Percentiles rank a stretch among this genome's conserved stretches.
Conservation (phyloP, 2,888 invertebrate genomes). For the Catocala sponsa region DNA sequence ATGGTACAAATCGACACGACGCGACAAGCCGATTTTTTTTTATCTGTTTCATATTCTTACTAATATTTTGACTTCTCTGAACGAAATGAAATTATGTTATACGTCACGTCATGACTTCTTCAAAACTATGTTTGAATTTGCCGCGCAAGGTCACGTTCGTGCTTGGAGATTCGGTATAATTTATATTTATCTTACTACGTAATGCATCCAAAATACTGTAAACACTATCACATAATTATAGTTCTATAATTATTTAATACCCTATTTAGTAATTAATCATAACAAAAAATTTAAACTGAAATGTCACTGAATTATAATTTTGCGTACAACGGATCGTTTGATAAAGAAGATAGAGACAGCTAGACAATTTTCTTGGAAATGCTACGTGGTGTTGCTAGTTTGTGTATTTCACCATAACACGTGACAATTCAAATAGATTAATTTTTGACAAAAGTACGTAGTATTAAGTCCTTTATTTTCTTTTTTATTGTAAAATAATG, state of each 20-base stretch:
- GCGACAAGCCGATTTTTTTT: no score
- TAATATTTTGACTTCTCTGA: not conserved
- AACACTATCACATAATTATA: no score
- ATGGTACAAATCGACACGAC: not conserved
- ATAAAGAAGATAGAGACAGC: conserved; percentile 26
- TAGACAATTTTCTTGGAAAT: conserved; percentile 48
- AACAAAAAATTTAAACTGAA: not conserved
- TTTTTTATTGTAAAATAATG: no score
- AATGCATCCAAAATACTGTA: no score
- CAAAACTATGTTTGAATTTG: not conserved
- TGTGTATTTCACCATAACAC: conserved; percentile 9
- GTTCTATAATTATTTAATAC: no score
- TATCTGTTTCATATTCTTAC: conserved; percentile 1
- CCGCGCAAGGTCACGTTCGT: not conserved
- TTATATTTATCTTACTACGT: not conserved
- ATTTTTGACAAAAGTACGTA: no score
- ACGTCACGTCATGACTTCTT: not conserved
- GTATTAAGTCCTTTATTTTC: no score
- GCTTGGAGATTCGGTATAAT: not conserved
- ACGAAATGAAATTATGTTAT: not conserved
- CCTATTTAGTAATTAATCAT: not conserved
- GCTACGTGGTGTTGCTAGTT: conserved; percentile 16
- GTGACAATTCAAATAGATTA: no score
- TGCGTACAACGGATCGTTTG: conserved; percentile 15
- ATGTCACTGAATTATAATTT: not conserved